Conservation (phyloP, 2,113 vertebrate species). For the Corythornis madagascariensis region DNA sequence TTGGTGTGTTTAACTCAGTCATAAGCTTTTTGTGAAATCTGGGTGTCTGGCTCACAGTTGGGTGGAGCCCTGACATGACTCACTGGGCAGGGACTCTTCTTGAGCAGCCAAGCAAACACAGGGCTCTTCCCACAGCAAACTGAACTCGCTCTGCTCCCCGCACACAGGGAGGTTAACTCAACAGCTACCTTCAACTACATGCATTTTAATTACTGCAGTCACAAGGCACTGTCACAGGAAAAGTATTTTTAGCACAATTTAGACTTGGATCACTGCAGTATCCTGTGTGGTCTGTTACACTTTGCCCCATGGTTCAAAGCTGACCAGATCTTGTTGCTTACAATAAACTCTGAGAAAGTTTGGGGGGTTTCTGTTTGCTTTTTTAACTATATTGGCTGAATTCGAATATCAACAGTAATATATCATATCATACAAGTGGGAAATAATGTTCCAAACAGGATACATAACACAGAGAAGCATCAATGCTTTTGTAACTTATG, state of each 20-base stretch:
- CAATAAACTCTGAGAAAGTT: neutral
- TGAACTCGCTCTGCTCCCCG: neutral
- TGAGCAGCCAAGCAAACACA: neutral
- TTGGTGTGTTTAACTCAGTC: neutral
- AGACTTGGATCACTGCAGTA: neutral
- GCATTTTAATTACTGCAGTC: constrained; percentile 15
- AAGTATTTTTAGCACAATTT: constrained; percentile 4
- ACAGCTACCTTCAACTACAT: neutral
- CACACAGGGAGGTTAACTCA: neutral
- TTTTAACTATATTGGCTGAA: neutral
- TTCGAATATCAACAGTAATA: neutral
- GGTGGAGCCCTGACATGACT: constrained; percentile 4
- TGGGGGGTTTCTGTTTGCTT: neutral
- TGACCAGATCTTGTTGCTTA: neutral
- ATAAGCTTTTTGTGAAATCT: neutral
- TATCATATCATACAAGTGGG: neutral
- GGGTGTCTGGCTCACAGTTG: accelerated
- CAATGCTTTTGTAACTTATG: neutral
- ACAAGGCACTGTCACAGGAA: neutral
- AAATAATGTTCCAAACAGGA: neutral
- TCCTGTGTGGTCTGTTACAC: constrained; percentile 20
- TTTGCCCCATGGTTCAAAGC: constrained; percentile 23
- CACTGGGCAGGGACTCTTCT: neutral
- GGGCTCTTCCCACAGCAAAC: neutral
- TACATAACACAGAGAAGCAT: neutral